Evolutionary conservation across 2,113 vertebrate genomes (phyloP), one percentile per base, ranked within the genome.

Genomic region (Lucifuga dentata): DNA sequence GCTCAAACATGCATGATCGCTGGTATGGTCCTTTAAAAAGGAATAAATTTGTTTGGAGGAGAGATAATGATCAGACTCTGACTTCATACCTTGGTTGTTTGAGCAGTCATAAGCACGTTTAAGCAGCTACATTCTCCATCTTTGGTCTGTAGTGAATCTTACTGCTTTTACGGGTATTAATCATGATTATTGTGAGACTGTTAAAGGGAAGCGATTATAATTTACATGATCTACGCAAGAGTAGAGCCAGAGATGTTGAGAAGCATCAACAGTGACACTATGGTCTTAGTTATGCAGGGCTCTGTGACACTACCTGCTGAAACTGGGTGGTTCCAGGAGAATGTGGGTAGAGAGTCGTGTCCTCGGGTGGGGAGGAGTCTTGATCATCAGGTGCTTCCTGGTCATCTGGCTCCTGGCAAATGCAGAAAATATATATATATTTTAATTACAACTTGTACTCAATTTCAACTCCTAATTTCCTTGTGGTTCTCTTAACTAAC

Each of bases 331-430:
- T 96, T 88, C 96, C 96, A 86, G 97, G 95, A 89, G 97, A 97
- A 90, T 98, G 95, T 5, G 98, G 96, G 88, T 98, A 99, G 59
- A 98, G 91, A 33, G 96, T 95, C 7, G 96, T 97, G 92, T 99
- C 98, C 92, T 99, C 98, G 48, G 97, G 97, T 61, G 97, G 97
- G 86, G 97, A 97, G 15, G 97, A 95, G 66, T 99, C 97, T 86
- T 98, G 97, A 89, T 99, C 97, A 78, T 98, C 97, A 26, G 96
- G 95, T 68, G 95, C 96, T 90, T 99, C 97, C 90, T 97, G 97
- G 90, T 98, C 97, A 85, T 99, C 97, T 38, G 95, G 96, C 90
- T 99, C 97, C 98, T 99, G 17, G 74, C 79, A n/a, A n/a, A n/a
- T n/a, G n/a, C n/a, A n/a, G 86, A 72, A 90, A 8, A 40, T n/a